A percentile compares a stretch with the other conserved stretches of the same genome.
Conservation (phyloP, 2,888 invertebrate genomes). For the Cerastoderma edule region DNA sequence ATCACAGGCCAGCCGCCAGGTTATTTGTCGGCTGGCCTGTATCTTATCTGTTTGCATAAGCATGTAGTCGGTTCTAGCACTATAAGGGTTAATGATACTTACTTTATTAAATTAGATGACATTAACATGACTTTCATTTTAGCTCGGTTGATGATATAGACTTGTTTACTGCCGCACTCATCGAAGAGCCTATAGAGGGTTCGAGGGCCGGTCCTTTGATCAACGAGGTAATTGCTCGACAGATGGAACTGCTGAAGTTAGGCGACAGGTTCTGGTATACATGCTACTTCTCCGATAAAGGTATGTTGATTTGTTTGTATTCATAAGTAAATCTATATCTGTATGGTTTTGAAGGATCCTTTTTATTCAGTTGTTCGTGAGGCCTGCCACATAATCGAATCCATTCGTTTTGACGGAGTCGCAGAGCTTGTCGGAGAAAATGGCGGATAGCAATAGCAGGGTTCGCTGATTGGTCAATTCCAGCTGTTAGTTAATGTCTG, state of each 20-base stretch:
- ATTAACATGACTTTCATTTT: too few species aligned
- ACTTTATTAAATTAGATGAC: too few species aligned
- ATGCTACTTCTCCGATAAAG: not conserved
- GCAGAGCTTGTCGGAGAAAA: not conserved
- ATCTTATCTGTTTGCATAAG: too few species aligned
- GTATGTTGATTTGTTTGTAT: not conserved
- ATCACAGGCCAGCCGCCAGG: too few species aligned
- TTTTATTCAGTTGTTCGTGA: not conserved
- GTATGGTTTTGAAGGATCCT: not conserved
- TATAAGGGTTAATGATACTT: too few species aligned
- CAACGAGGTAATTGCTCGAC: not conserved
- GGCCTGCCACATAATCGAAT: not conserved
- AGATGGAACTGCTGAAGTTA: not conserved
- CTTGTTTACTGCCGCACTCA: not conserved
- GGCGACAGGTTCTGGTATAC: slow-evolving; percentile 11
- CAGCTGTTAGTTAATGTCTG: too few species aligned
- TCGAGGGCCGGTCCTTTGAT: too few species aligned
- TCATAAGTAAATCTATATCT: not conserved
- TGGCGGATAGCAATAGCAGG: not conserved
- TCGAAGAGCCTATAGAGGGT: not conserved
- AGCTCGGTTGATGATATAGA: slow-evolving; percentile 9
- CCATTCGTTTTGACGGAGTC: not conserved
- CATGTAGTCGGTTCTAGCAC: too few species aligned
- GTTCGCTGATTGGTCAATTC: not conserved
- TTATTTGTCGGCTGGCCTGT: too few species aligned